Evolutionary conservation across 2,888 invertebrate species (phyloP), one percentile per base, ranked within the genome.

Genomic region (Patella caerulea): DNA sequence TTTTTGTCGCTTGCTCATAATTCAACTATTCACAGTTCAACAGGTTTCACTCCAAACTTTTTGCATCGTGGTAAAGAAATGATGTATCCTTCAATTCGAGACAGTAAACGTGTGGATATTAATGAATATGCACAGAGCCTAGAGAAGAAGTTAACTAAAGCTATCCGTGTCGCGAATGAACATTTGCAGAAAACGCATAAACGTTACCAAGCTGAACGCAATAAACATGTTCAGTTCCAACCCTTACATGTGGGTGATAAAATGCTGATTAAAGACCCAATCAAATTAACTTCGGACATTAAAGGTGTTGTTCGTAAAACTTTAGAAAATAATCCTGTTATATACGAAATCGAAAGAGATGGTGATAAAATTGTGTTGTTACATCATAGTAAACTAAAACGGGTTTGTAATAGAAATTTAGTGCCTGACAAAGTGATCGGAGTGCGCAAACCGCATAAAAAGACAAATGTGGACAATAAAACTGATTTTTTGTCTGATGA

Each of bases 1-100:
- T 71, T 71, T 71, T 15, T 71, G 9, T 71, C 29, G 11, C 29
- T 71, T 17, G 71, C 71, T 3, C 71, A 71, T 71, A 71, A 71
- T n/a, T 71, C 71, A 11, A 71, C 71, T 29, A 19, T 70, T 14
- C 71, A 70, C 19, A 70, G 71, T 34, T 29, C 71, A 29, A 19
- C 71, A 3, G 71, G 24, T 17, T 70, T 70, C n/a, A 70, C 71
- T 34, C 71, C 71, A 17, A 70, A 34, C 19, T 70, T 70, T 34
- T 19, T 70, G n/a, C 71, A 70, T 19, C 71, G 71, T 3, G 71
- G 71, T 15, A 14, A 9, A 19, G 71, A 70, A 70, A 70, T 9
- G 24, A 24, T 24, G 24, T 24, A 24, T 24, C 24, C 24, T 24
- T 24, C 24, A 24, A 24, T 24, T 24, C 24, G 24, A 24, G 24